A percentile compares a stretch with the other conserved stretches of the same genome.
These are phyloP conservation scores for Corythaeola cristata DNA, from an alignment of 2,113 vertebrate species.

Conservation along the genomic window DNA sequence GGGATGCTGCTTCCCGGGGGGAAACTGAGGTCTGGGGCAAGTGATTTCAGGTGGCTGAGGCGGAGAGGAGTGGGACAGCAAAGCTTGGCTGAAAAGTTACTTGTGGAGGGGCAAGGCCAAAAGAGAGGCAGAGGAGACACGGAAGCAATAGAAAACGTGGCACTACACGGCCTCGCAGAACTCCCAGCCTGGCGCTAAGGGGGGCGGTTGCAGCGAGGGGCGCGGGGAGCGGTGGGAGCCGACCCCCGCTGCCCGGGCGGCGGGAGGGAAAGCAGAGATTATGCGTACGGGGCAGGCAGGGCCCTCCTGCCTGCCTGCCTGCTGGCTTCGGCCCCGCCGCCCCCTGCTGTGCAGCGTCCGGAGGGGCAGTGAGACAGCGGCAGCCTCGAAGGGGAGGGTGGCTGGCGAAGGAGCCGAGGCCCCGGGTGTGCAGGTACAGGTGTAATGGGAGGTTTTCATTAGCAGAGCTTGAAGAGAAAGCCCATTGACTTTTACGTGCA, in stretches of 20 bases:
- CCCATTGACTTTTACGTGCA: neutral
- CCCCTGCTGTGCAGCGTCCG: neutral
- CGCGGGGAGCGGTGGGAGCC: accelerated
- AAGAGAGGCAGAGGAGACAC: neutral
- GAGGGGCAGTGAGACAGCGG: neutral
- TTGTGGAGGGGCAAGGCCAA: neutral
- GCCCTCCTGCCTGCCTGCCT: neutral
- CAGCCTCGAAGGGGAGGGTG: neutral
- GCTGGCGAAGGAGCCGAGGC: neutral
- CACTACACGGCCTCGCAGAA: neutral
- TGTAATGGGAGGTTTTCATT: neutral
- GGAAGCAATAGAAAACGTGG: neutral
- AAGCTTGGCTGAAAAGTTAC: neutral
- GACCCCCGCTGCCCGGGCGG: accelerated
- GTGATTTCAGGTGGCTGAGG: neutral
- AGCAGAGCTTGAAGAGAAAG: neutral
- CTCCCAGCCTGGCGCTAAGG: accelerated
- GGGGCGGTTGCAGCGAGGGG: neutral
- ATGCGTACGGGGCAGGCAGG: neutral
- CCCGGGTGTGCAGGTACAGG: neutral
- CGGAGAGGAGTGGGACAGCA: neutral
- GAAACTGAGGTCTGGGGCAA: neutral
- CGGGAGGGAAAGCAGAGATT: neutral
- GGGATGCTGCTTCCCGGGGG: neutral
- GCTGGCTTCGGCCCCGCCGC: neutral